These are phyloP conservation scores for Spilogale gracilis DNA, from an alignment of 2,113 vertebrate species.

Conservation along the genomic window DNA sequence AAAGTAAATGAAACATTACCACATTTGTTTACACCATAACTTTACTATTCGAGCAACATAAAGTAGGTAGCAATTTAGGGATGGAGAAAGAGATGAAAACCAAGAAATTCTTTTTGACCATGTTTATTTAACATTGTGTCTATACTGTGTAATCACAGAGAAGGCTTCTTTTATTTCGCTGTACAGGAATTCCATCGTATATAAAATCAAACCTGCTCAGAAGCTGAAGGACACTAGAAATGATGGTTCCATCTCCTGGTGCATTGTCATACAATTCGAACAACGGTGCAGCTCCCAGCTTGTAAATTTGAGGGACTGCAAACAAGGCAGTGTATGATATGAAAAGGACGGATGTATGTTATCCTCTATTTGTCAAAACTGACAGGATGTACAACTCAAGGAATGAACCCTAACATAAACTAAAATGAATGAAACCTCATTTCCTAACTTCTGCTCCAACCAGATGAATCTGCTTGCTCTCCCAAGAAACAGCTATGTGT, in stretches of 20 bases:
- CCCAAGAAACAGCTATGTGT: not conserved
- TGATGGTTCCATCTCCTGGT: conserved; percentile 96
- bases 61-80: conserved; percentile 77
- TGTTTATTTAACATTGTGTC: conserved; percentile 81
- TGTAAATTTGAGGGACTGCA: conserved; percentile 97
- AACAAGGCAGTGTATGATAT: conserved; percentile 89
- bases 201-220: conserved; percentile 98
- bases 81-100: conserved; percentile 54
- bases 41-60: conserved; percentile 4
- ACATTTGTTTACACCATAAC: conserved; percentile 81
- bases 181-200: conserved; percentile 91
- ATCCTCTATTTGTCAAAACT: not conserved
- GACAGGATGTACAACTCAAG: not conserved
- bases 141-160: conserved; percentile 89
- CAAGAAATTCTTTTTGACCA: conserved; percentile 74
- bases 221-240: conserved; percentile 97
- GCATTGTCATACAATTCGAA: conserved; percentile 97
- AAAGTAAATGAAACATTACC: conserved; percentile 79
- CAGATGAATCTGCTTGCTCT: not conserved
- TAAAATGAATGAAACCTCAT: not conserved
- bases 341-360: not conserved
- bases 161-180: conserved; percentile 39
- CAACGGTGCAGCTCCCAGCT: conserved; percentile 94
- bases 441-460: not conserved
- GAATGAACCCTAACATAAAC: not conserved